Percentiles rank a stretch among this genome's conserved stretches.
Evolutionary conservation across 2,888 invertebrate genomes (phyloP).

Genomic region (Netelia inedita): DNA sequence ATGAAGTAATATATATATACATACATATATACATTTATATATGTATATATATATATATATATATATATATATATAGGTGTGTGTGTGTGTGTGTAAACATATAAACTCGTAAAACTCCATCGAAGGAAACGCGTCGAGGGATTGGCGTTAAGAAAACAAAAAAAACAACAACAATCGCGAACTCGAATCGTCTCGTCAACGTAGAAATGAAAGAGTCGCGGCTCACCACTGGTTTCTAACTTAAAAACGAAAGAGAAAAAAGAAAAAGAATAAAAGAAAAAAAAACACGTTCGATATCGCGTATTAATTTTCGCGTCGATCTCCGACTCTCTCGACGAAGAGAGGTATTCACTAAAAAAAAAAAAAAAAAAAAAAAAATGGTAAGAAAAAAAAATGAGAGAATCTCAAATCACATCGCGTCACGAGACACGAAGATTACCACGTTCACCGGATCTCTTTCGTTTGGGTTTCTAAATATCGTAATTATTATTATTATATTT

Average conservation of each 20-base stretch:
- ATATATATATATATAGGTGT: no score
- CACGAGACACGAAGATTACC: no score
- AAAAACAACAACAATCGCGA: constrained; percentile 20
- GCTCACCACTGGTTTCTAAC: constrained; percentile 33
- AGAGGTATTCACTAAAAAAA: constrained; percentile 13
- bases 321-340: constrained; percentile 24
- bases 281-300: constrained; percentile 41
- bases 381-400: constrained; percentile 52
- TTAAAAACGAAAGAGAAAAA: constrained; percentile 4
- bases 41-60: background rate
- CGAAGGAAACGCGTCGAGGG: constrained; percentile 7
- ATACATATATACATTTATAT: background rate
- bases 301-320: background rate
- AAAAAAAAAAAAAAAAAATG: constrained; percentile 67
- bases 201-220: constrained; percentile 2
- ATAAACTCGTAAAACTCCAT: background rate
- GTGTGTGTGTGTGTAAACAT: no score
- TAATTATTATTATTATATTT: background rate
- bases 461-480: background rate
- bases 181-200: constrained; percentile 5
- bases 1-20: background rate
- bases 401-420: no score
- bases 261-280: background rate
- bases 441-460: no score
- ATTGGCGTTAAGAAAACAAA: constrained; percentile 6